Base-by-base conservation (phyloP, 2,797 vertebrate species). In the Acipenser oxyrinchus region DNA sequence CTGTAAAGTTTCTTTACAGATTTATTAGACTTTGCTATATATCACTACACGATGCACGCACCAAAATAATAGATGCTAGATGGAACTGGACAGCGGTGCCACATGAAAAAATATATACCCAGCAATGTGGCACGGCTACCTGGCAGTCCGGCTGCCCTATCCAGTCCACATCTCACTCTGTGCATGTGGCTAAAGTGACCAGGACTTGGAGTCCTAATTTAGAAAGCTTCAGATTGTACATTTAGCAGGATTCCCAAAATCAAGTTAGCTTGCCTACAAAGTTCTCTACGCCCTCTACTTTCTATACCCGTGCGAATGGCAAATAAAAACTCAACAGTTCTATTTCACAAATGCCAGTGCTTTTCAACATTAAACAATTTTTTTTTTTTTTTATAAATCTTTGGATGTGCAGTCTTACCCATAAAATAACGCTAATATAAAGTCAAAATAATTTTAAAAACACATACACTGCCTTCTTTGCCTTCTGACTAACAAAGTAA, bases 271-370 rank as follows among this genome's bases (percentile, higher is more conserved):
- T 82, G 83, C 84, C 81, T 89, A 87, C 84, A 82, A 3, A 79
- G 82, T 86, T 86, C 23, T 37, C 80, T 74, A 84, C 72, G 77
- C 88, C 87, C 51, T 82, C 87, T 87, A 78, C 84, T 83, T 84
- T 86, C 82, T 88, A 90, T 89, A 94, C 89, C 92, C 84, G 81
- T 90, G 89, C 67, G 85, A 91, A 93, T 84, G 90, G 82, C 82
- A 83, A 86, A 91, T 84, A 78, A 85, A 85, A 89, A 83, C 77
- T 84, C 81, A 85, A 81, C 76, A 85, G 83, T 75, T 86, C 84
- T 85, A 89, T 88, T 88, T 92, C 91, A 93, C 90, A 90, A 89
- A 93, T 90, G 84, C 88, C 90, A 87, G 89, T 93, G 92, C 90
- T 93, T 91, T 81, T 77, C 87, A 89, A 93, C 86, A 79, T 88